Evolutionary conservation across 2,888 invertebrate genomes (phyloP).

Genomic region (Drosophila nr. medialis): DNA sequence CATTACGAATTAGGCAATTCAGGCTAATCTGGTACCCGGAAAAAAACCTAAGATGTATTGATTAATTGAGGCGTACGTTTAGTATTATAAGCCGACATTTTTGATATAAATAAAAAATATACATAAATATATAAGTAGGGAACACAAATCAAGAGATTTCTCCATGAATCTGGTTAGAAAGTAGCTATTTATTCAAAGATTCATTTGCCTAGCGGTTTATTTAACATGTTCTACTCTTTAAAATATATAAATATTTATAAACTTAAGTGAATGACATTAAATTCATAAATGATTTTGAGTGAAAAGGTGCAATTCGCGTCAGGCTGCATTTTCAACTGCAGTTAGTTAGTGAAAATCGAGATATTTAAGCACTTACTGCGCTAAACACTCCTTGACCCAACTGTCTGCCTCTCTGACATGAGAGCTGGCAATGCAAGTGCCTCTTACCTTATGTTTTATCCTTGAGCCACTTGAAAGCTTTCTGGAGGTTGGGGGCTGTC

Average conservation of each 20-base stretch:
- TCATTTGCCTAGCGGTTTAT: neutral
- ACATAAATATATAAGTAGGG: no score
- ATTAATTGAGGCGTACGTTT: neutral
- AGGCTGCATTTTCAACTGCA: neutral
- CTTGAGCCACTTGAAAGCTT: conserved; percentile 60
- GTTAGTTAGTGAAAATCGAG: conserved; percentile 10
- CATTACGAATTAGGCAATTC: neutral
- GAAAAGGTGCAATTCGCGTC: neutral
- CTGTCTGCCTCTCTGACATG: conserved; percentile 25
- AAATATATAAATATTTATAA: neutral
- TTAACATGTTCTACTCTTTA: neutral
- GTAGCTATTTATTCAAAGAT: neutral
- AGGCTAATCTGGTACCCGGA: neutral
- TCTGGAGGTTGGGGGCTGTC: neutral
- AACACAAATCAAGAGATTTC: neutral
- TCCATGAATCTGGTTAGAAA: neutral
- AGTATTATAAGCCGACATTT: neutral
- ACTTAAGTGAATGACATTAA: neutral
- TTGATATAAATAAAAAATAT: neutral
- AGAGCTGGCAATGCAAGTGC: conserved; percentile 17
- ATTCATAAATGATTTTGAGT: neutral
- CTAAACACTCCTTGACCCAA: conserved; percentile 60
- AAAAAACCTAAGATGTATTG: neutral
- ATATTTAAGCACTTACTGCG: conserved; percentile 1
- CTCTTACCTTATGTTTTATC: conserved; percentile 37